Evolutionary conservation across 2,888 invertebrate species (phyloP), one percentile per base, ranked within the genome.

Genomic region (Oithona nana): DNA sequence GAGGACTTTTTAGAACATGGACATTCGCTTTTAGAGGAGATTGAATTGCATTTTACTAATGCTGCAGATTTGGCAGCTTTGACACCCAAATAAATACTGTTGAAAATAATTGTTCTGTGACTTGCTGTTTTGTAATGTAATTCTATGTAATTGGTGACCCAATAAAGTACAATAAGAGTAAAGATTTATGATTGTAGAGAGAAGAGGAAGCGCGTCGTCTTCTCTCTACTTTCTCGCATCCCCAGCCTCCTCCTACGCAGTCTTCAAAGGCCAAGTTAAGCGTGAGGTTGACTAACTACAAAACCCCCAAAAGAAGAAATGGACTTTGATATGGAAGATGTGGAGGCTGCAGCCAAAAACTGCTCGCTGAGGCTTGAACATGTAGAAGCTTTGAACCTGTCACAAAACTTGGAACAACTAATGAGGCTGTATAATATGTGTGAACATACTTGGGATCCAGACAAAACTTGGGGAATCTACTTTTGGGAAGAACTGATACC

Each of bases 401-500:
- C 26, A 24, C 22, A 59, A 6, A n/a, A 28, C 57, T 28, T 59
- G 49, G 26, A 13, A 20, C 24, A 24, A 6, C 50, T 59, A 4
- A 59, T 59, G 59, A 39, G 59, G 24, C 59, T 59, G 22, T 59
- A 59, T 50, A 59, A 59, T 28, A 39, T 59, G n/a, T 59, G 59
- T 28, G 59, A 59, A 50, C 59, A 59, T 20, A 59, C 59, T 4
- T 59, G 59, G 59, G 59, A 59, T 49, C 59, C 59, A 26, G 31
- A 39, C 24, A 59, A 59, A 26, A 59, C 59, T n/a, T 59, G 59
- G 59, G 59, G 50, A 4, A 50, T 70, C 51, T 79, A 77, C 68
- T 72, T 77, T 65, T 78, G 80, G 76, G 70, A 71, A 11, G 80
- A 81, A 70, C 70, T 81, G 61, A 71, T 75, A 31, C 80, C 81